Percentiles rank a stretch among this genome's conserved stretches.
Conservation (phyloP, 1,140 invertebrate genomes). For the Nasonia vitripennis region DNA sequence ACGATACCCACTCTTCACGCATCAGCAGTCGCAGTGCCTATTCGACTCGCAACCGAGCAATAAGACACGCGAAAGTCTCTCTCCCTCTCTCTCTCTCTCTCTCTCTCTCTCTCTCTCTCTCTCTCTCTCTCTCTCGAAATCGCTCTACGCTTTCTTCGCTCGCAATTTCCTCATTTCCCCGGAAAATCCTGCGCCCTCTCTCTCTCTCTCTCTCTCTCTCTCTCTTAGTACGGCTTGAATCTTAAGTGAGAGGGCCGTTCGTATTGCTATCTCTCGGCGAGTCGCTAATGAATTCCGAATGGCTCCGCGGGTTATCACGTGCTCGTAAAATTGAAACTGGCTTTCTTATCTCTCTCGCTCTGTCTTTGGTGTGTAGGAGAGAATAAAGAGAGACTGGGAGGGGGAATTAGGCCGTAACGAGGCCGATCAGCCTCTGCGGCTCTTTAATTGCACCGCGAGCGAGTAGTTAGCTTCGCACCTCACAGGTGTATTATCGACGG, state of each 20-base stretch:
- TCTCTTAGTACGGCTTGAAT: constrained; percentile 7
- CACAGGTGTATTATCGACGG: not conserved
- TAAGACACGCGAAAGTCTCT: not conserved
- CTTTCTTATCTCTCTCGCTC: constrained; percentile 32
- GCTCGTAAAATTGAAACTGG: constrained; percentile 45
- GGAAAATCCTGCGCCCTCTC: not conserved
- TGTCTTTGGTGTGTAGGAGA: not conserved
- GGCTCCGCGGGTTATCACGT: constrained; percentile 34
- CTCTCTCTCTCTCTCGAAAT: not conserved
- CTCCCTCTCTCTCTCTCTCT: too few relatives aligned
- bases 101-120: not conserved
- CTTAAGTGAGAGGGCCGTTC: constrained; percentile 16
- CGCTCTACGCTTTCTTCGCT: constrained; percentile 9
- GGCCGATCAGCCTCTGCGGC: constrained; percentile 17
- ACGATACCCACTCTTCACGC: not conserved
- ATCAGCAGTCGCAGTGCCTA: not conserved
- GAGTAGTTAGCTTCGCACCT: not conserved
- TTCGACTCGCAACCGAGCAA: not conserved
- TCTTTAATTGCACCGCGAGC: constrained; percentile 6
- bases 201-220: too few relatives aligned
- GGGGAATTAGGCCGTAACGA: constrained; percentile 4
- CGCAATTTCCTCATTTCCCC: constrained; percentile 9
- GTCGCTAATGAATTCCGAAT: constrained; percentile 47
- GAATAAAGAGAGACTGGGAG: not conserved
- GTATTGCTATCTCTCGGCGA: constrained; percentile 32